These are phyloP conservation scores for Malurus melanocephalus DNA, from an alignment of 2,113 vertebrate species.

Conservation along the genomic window DNA sequence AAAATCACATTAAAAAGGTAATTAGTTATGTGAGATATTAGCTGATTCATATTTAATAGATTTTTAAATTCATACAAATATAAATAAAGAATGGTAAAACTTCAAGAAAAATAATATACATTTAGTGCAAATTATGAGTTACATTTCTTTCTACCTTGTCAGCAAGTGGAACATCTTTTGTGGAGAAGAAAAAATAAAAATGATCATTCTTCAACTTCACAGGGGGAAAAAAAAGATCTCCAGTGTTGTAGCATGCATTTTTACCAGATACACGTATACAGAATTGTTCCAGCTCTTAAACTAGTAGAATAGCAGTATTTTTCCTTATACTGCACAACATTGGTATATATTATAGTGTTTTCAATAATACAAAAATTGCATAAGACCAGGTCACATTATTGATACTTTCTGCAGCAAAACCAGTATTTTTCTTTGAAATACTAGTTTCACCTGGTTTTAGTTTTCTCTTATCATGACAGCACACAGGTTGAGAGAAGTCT, in stretches of 20 bases:
- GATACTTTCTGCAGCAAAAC: conserved; percentile 60
- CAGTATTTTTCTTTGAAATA: conserved; percentile 35
- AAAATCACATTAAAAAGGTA: conserved; percentile 81
- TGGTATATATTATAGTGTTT: conserved; percentile 63
- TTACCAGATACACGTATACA: conserved; percentile 65
- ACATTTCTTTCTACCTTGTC: conserved; percentile 72
- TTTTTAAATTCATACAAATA: conserved; percentile 78
- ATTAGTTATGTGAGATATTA: conserved; percentile 72
- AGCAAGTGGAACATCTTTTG: conserved; percentile 65
- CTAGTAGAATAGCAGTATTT: conserved; percentile 63
- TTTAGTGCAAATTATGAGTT: conserved; percentile 83
- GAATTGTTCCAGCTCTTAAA: conserved; percentile 65
- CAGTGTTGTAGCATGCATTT: conserved; percentile 78
- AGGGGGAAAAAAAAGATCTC: not conserved
- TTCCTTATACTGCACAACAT: conserved; percentile 63
- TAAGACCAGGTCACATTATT: conserved; percentile 73
- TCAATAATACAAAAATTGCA: conserved; percentile 76
- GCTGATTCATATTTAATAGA: conserved; percentile 76
- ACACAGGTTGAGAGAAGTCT: not conserved
- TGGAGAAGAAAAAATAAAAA: conserved; percentile 58
- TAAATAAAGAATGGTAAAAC: conserved; percentile 82
- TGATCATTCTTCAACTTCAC: conserved; percentile 57
- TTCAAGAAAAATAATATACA: conserved; percentile 78
- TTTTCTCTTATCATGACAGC: not conserved
- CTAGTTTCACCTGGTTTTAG: not conserved